Conservation (phyloP, 1,140 invertebrate genomes). For the Sitobion miscanthi region DNA sequence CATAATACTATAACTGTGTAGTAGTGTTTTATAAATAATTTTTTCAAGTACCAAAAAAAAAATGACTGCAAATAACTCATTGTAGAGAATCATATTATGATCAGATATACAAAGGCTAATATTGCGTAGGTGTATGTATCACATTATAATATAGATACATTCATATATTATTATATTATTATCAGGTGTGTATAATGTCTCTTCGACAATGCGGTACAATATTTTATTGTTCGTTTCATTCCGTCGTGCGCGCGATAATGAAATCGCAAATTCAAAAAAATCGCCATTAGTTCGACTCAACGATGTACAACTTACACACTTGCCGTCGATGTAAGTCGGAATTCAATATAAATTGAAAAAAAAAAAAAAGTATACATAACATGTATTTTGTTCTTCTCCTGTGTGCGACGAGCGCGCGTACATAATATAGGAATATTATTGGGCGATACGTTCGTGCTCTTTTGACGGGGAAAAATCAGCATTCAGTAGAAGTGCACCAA, state of each 20-base stretch:
- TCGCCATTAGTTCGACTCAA: neutral
- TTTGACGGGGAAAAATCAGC: neutral
- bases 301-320: neutral
- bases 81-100: neutral
- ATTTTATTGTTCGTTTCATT: neutral
- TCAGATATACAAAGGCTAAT: neutral
- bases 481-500: neutral
- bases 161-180: neutral
- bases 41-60: neutral
- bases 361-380: neutral
- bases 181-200: no score
- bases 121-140: neutral
- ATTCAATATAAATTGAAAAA: neutral
- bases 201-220: neutral
- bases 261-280: neutral
- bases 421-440: neutral
- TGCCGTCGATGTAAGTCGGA: neutral
- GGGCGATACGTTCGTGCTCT: neutral
- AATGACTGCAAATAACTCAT: neutral
- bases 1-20: neutral
- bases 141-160: no score
- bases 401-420: neutral
- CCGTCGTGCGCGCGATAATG: neutral
- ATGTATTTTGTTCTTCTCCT: neutral
- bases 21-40: neutral